phyloP scores from a whole-genome alignment of 1,140 invertebrate genomes.

The Zophobas atratus region DNA sequence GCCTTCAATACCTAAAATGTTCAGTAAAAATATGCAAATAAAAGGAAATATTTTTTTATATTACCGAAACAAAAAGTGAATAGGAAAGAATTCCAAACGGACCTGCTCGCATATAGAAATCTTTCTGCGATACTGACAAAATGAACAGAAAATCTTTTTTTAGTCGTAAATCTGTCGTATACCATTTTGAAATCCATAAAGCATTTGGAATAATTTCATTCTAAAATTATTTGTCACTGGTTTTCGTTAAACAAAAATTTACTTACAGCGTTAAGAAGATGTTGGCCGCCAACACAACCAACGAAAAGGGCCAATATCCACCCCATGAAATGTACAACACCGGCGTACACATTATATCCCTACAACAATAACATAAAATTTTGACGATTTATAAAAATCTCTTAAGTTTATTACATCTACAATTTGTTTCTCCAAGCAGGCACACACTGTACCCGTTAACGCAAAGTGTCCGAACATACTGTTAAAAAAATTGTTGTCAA shows the following conservation, averaged over 20 bases:
- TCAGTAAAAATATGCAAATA: too few species aligned
- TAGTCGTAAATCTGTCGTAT: neutral
- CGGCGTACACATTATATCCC: neutral
- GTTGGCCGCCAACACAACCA: conserved; percentile 1
- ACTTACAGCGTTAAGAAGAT: conserved; percentile 1
- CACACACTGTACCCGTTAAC: neutral
- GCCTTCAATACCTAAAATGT: too few species aligned
- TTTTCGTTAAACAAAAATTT: neutral
- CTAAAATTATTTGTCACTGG: neutral
- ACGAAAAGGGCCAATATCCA: conserved; percentile 7
- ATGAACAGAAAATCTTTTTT: neutral
- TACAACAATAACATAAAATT: neutral
- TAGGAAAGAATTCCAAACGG: neutral
- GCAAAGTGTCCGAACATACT: neutral
- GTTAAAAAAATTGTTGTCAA: conserved; percentile 1
- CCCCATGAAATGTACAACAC: neutral
- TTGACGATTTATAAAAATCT: neutral
- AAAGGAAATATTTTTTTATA: too few species aligned
- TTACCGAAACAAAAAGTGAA: too few species aligned
- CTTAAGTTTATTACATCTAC: neutral
- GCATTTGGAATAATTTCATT: conserved; percentile 6
- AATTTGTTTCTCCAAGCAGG: neutral
- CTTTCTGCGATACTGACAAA: neutral
- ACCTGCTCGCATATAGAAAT: neutral
- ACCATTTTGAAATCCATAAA: neutral